These are phyloP conservation scores for Pelecanus crispus DNA, from an alignment of 2,113 vertebrate species.

Conservation along the genomic window DNA sequence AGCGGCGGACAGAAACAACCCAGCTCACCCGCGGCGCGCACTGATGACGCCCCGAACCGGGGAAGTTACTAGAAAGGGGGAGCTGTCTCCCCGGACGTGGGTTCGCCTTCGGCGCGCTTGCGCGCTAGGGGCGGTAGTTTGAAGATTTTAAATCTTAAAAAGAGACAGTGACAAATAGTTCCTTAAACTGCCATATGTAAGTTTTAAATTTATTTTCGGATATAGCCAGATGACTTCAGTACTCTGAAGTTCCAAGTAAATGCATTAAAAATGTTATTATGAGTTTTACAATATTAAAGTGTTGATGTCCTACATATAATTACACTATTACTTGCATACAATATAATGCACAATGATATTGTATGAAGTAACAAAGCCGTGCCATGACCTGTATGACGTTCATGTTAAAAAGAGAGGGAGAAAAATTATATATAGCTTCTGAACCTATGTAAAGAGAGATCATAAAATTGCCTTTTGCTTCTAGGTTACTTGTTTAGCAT, in stretches of 20 bases:
- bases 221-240: not conserved
- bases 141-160: not conserved
- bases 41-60: conserved; percentile 41
- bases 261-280: not conserved
- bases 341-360: not conserved
- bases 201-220: not conserved
- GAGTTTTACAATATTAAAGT: not conserved
- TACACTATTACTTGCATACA: not conserved
- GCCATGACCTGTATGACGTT: not conserved
- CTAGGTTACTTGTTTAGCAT: not conserved
- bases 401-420: not conserved
- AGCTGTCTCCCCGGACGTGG: not conserved
- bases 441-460: not conserved
- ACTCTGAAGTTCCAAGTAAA: not conserved
- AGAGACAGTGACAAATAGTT: not conserved
- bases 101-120: not conserved
- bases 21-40: not conserved
- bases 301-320: not conserved
- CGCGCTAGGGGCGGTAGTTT: not conserved
- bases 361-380: not conserved
- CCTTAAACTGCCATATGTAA: not conserved
- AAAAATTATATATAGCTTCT: not conserved
- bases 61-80: conserved; percentile 68
- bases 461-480: not conserved
- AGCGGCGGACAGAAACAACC: not conserved